Percentiles rank a stretch among this genome's conserved stretches.
phyloP scores from a whole-genome alignment of 2,888 invertebrate genomes.

The Apotomis turbidana region DNA sequence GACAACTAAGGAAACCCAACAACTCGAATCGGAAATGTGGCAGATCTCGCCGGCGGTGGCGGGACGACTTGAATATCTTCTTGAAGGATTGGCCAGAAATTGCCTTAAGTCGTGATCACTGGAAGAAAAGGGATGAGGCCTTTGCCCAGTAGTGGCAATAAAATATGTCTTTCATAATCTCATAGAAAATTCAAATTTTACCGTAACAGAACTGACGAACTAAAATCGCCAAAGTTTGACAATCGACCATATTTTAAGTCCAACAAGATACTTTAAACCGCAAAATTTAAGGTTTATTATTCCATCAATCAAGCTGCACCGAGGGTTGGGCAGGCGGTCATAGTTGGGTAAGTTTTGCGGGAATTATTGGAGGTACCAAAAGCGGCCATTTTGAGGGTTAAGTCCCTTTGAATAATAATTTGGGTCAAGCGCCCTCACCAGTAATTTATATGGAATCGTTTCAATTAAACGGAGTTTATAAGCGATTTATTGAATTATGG shows the following conservation, averaged over 20 bases:
- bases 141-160: too few relatives aligned
- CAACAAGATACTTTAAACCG: neutral
- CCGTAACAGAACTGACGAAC: too few relatives aligned
- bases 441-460: conserved; percentile 27
- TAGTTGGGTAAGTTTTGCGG: conserved; percentile 10
- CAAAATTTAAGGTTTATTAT: conserved; percentile 21
- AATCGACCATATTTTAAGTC: neutral
- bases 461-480: conserved; percentile 23
- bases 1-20: too few relatives aligned
- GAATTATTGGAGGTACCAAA: conserved; percentile 14
- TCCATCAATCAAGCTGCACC: conserved; percentile 8
- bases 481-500: conserved; percentile 2
- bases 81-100: too few relatives aligned
- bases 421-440: conserved; percentile 25
- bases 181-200: neutral
- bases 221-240: neutral
- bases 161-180: neutral
- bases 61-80: too few relatives aligned
- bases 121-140: too few relatives aligned
- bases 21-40: too few relatives aligned
- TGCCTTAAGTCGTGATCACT: too few relatives aligned
- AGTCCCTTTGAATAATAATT: conserved; percentile 27
- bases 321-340: conserved; percentile 11
- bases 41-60: too few relatives aligned
- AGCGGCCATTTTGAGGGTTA: conserved; percentile 14